Evolutionary conservation across 92 coral and sea anemone species (phyloP).

Genomic region (Palythoa caribaeorum): DNA sequence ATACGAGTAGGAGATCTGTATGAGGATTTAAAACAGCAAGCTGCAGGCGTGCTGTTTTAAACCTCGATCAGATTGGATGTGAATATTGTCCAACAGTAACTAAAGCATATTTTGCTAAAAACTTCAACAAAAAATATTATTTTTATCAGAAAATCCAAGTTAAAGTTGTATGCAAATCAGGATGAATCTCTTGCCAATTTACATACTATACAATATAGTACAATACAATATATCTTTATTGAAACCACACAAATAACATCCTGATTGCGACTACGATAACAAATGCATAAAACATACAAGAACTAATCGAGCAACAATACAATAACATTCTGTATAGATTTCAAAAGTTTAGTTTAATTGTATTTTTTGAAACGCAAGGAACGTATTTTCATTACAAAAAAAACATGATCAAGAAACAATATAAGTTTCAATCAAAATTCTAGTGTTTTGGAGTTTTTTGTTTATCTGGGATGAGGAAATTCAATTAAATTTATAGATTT

Average conservation of each 20-base stretch:
- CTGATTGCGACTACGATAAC: neutral
- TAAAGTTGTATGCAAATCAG: neutral
- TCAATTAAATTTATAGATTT: neutral
- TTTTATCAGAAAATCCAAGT: neutral
- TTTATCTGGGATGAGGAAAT: neutral
- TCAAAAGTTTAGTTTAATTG: conserved; percentile 9
- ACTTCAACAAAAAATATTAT: neutral
- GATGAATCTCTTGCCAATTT: neutral
- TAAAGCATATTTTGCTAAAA: neutral
- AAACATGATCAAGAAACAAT: neutral
- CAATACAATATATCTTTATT: conserved; percentile 3
- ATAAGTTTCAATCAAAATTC: neutral
- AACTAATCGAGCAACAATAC: neutral
- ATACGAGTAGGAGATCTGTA: conserved; percentile 1
- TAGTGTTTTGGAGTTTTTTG: neutral
- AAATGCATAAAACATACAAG: too few relatives aligned
- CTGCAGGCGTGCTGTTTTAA: conserved; percentile 1
- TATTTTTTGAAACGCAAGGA: conserved; percentile 8
- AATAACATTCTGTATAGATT: neutral
- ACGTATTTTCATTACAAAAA: neutral
- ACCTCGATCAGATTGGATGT: neutral
- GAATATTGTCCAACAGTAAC: conserved; percentile 1
- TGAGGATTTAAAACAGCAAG: conserved; percentile 9
- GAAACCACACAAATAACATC: neutral
- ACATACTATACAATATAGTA: neutral